A percentile compares a stretch with the other conserved stretches of the same genome.
Evolutionary conservation across 2,888 invertebrate species (phyloP).

Genomic region (Tiliacea aurago): DNA sequence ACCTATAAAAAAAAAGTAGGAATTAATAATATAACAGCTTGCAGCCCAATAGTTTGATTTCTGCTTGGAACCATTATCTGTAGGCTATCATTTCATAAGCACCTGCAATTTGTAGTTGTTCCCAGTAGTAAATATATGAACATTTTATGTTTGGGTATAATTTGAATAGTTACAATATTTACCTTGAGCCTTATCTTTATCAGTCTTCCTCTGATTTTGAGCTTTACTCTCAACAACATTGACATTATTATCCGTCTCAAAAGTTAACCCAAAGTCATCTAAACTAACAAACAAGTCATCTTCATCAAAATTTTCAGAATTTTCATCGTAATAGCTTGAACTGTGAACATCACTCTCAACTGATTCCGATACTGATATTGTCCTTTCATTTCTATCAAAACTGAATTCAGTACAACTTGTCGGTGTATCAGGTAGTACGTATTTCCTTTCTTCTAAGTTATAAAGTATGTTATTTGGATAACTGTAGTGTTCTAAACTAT

Average conservation of each 20-base stretch:
- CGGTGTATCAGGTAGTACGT: conserved; percentile 84
- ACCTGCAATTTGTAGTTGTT: not conserved
- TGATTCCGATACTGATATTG: conserved; percentile 85
- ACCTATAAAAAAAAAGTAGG: conserved; percentile 74
- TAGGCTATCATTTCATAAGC: not conserved
- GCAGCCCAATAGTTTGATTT: not conserved
- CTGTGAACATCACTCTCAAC: conserved; percentile 87
- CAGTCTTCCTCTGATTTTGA: conserved; percentile 72
- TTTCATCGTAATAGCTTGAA: conserved; percentile 84
- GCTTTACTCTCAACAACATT: conserved; percentile 60
- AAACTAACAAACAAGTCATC: conserved; percentile 87
- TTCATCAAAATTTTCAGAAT: conserved; percentile 86
- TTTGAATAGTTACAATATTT: conserved; percentile 21
- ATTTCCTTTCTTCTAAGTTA: conserved; percentile 83
- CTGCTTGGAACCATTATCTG: not conserved
- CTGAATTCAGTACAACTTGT: conserved; percentile 86
- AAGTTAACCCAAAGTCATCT: conserved; percentile 84
- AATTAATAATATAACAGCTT: not conserved
- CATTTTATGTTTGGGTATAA: not conserved
- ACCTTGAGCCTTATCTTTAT: conserved; percentile 84
- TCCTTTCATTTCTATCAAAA: conserved; percentile 82
- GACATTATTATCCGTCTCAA: conserved; percentile 79
- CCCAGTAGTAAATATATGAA: not conserved
- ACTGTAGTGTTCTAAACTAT: conserved; percentile 86
- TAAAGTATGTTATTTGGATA: conserved; percentile 87